Evolutionary conservation across 1,140 invertebrate species (phyloP).

Genomic region (Cryptotermes secundus): DNA sequence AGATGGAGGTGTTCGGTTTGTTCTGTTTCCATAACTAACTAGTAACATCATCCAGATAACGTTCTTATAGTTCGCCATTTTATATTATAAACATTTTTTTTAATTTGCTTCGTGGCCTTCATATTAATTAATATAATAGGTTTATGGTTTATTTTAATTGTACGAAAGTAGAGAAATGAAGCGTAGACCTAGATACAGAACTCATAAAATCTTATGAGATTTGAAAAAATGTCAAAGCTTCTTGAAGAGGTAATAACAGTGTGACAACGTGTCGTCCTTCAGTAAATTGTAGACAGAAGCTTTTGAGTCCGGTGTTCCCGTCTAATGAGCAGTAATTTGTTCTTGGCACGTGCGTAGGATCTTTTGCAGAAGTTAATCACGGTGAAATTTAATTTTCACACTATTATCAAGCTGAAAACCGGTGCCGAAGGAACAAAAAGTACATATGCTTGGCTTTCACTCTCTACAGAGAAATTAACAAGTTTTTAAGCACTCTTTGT

Average conservation of each 20-base stretch:
- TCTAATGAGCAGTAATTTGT: not conserved
- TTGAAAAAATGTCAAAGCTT: not conserved
- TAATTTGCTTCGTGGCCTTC: too few species aligned
- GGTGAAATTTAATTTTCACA: conserved; percentile 14
- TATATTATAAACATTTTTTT: too few species aligned
- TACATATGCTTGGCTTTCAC: not conserved
- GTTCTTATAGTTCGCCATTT: too few species aligned
- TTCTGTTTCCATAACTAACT: too few species aligned
- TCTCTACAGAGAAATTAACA: not conserved
- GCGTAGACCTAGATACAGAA: too few species aligned
- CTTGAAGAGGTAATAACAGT: not conserved
- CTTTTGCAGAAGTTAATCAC: not conserved
- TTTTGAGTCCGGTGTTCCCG: not conserved
- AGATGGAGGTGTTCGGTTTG: too few species aligned
- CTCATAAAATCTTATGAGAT: too few species aligned
- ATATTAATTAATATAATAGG: not conserved
- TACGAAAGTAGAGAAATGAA: not conserved
- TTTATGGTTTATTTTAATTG: not conserved
- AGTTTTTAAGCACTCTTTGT: not conserved
- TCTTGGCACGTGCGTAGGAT: not conserved
- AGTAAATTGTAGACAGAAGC: not conserved
- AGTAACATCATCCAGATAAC: too few species aligned
- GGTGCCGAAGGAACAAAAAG: not conserved
- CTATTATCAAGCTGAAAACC: not conserved
- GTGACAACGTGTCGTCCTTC: conserved; percentile 10